phyloP scores from a whole-genome alignment of 1,140 invertebrate species.

The Watersipora subatra region DNA sequence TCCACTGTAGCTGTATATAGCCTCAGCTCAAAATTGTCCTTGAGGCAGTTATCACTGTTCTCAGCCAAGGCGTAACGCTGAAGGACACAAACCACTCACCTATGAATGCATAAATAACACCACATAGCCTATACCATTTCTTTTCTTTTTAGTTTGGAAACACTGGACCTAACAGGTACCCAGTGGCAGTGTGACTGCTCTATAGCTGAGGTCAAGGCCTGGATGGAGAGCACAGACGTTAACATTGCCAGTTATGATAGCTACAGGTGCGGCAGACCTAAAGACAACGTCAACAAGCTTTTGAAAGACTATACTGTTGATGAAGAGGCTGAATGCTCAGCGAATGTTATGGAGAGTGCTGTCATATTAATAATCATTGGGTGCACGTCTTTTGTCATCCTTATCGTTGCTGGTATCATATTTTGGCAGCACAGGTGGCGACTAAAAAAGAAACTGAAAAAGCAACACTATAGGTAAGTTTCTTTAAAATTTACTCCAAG shows the following conservation, averaged over 20 bases:
- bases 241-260: neutral
- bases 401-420: neutral
- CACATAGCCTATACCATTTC: no score
- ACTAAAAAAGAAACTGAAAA: slow-evolving; percentile 3
- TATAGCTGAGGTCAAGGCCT: neutral
- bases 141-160: neutral
- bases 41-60: no score
- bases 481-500: no score
- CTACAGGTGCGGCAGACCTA: neutral
- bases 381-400: neutral
- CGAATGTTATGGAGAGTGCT: neutral
- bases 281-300: neutral
- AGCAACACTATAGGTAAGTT: neutral
- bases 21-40: no score
- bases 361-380: neutral
- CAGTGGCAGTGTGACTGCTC: neutral
- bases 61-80: no score
- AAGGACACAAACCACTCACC: no score
- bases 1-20: no score
- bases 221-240: neutral
- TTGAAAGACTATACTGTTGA: neutral
- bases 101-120: no score
- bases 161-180: neutral
- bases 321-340: neutral
- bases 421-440: slow-evolving; percentile 3